A percentile compares a stretch with the other conserved stretches of the same genome.
These are phyloP conservation scores for Phaonia tiefii DNA, from an alignment of 2,888 invertebrate genomes.

Conservation along the genomic window DNA sequence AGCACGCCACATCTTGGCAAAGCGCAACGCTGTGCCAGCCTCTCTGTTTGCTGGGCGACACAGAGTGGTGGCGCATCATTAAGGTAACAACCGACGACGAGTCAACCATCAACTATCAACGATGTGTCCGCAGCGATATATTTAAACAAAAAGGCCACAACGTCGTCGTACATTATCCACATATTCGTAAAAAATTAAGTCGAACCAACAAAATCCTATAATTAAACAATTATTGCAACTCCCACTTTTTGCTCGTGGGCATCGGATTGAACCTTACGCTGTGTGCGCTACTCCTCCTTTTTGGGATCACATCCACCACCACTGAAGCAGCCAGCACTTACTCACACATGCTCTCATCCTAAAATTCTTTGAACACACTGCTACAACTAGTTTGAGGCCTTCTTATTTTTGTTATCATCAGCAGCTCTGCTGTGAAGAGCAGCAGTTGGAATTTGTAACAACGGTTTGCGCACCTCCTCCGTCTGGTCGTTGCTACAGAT, in stretches of 20 bases:
- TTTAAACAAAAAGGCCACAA: slow-evolving; percentile 33
- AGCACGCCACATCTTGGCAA: slow-evolving; percentile 40
- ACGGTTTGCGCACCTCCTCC: slow-evolving; percentile 75
- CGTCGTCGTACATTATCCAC: slow-evolving; percentile 70
- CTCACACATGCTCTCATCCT: slow-evolving; percentile 45
- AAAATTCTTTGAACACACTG: slow-evolving; percentile 53
- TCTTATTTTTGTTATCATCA: slow-evolving; percentile 11
- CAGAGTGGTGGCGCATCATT: slow-evolving; percentile 69
- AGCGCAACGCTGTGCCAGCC: slow-evolving; percentile 28
- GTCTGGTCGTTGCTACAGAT: slow-evolving; percentile 63
- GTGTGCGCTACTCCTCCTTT: slow-evolving; percentile 80
- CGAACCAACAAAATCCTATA: slow-evolving; percentile 80
- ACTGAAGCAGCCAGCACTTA: slow-evolving; percentile 64
- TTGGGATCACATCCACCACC: slow-evolving; percentile 76
- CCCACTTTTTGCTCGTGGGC: slow-evolving; percentile 80
- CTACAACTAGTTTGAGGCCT: slow-evolving; percentile 46
- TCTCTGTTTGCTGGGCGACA: slow-evolving; percentile 41
- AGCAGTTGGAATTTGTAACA: slow-evolving; percentile 72
- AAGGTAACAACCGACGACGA: slow-evolving; percentile 67
- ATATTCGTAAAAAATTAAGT: slow-evolving; percentile 72
- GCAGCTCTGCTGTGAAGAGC: slow-evolving; percentile 72
- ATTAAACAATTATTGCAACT: slow-evolving; percentile 81
- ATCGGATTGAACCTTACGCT: slow-evolving; percentile 77
- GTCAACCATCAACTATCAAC: slow-evolving; percentile 65
- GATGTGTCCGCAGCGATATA: slow-evolving; percentile 49